Evolutionary conservation across 2,888 invertebrate genomes (phyloP).

Genomic region (Napeogenes sylphis): DNA sequence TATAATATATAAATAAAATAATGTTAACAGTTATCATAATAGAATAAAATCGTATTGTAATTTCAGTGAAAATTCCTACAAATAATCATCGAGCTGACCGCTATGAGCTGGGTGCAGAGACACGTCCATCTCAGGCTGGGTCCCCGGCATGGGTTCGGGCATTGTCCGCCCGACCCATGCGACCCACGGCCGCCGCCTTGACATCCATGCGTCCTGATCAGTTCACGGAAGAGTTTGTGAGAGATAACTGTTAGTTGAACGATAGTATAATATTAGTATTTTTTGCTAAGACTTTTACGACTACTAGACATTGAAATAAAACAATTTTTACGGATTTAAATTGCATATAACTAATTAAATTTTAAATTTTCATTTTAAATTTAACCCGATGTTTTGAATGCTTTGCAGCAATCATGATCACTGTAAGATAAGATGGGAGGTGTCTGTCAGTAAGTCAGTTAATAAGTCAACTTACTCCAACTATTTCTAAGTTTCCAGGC

Average conservation of each 20-base stretch:
- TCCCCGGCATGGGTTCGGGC: conserved; percentile 69
- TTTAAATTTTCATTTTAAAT: too few species aligned
- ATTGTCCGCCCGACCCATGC: conserved; percentile 56
- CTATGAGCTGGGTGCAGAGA: conserved; percentile 70
- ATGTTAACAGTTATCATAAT: not conserved
- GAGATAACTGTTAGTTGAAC: conserved; percentile 58
- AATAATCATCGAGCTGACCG: conserved; percentile 73
- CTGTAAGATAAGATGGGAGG: too few species aligned
- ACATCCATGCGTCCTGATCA: conserved; percentile 56
- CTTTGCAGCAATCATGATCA: too few species aligned
- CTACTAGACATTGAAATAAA: too few species aligned
- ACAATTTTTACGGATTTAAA: too few species aligned
- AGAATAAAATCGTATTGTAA: not conserved
- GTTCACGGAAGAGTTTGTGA: conserved; percentile 68
- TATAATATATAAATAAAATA: too few species aligned
- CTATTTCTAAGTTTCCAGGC: too few species aligned
- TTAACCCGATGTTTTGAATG: too few species aligned
- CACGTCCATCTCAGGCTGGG: conserved; percentile 64
- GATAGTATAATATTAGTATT: not conserved
- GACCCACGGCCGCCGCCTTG: conserved; percentile 54
- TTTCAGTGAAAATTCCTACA: conserved; percentile 70
- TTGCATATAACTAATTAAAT: too few species aligned
- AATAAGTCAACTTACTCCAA: too few species aligned
- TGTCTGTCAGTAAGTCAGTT: too few species aligned
- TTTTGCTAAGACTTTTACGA: too few species aligned